phyloP scores from a whole-genome alignment of 2,888 invertebrate species.

The Eretmocerus hayati region DNA sequence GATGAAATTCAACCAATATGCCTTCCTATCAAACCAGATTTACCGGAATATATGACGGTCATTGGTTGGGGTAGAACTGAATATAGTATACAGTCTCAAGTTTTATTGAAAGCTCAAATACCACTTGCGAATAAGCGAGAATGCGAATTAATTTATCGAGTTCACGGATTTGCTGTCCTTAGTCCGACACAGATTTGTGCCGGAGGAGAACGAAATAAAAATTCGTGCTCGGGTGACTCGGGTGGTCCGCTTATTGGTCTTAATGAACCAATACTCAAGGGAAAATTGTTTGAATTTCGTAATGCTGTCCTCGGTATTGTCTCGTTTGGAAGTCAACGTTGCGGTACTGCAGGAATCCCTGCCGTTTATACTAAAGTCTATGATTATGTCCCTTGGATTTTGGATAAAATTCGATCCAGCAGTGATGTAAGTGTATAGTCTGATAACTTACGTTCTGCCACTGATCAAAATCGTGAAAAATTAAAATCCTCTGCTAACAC shows the following conservation, averaged over 20 bases:
- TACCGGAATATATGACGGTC: constrained; percentile 48
- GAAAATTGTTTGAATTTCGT: no score
- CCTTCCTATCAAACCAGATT: constrained; percentile 45
- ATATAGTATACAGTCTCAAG: constrained; percentile 46
- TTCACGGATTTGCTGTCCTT: constrained; percentile 46
- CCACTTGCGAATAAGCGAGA: constrained; percentile 47
- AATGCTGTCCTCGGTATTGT: constrained; percentile 56
- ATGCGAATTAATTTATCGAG: constrained; percentile 53
- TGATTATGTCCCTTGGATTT: constrained; percentile 56
- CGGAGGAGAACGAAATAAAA: constrained; percentile 60
- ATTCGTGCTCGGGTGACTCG: constrained; percentile 70
- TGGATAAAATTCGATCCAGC: no score
- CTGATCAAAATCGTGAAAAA: no score
- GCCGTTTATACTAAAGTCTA: constrained; percentile 58
- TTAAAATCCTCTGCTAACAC: no score
- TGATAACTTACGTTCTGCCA: no score
- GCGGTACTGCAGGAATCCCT: constrained; percentile 52
- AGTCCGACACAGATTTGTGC: constrained; percentile 59
- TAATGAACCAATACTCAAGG: constrained; percentile 9
- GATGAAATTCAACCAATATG: constrained; percentile 58
- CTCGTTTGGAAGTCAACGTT: constrained; percentile 54
- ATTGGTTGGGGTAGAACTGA: constrained; percentile 65
- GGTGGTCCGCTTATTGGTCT: constrained; percentile 66
- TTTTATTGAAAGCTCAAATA: constrained; percentile 53
- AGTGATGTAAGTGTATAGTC: no score